Percentiles rank a stretch among this genome's conserved stretches.
Conservation (phyloP, 30 jellyfish, hydroid and myxozoan genomes). For the Aurelia aurita region DNA sequence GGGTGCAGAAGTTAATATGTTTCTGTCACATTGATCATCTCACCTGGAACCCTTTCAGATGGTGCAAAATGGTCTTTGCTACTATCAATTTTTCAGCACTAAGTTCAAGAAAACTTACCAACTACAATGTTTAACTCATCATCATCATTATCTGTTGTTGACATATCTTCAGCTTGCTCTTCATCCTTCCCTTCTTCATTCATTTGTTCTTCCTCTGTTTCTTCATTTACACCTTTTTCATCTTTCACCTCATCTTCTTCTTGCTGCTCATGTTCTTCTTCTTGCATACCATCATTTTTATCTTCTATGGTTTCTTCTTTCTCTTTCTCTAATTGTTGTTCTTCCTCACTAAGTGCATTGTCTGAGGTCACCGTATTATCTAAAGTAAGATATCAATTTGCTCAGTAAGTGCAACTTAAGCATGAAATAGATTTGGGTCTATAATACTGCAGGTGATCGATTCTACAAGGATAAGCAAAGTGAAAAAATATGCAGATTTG, state of each 20-base stretch:
- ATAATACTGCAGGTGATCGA: too few species aligned
- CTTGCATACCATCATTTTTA: not conserved
- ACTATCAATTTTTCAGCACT: not conserved
- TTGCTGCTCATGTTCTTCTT: not conserved
- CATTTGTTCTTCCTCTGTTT: not conserved
- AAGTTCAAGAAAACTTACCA: not conserved
- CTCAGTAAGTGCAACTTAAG: too few species aligned
- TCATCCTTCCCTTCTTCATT: slow-evolving; percentile 20
- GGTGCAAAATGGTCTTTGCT: too few species aligned
- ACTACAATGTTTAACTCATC: not conserved
- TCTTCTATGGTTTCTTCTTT: not conserved
- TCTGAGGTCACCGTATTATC: too few species aligned
- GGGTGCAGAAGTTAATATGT: too few species aligned
- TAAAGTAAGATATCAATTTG: too few species aligned
- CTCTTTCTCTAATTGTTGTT: not conserved
- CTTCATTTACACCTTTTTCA: not conserved
- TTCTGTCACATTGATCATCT: too few species aligned
- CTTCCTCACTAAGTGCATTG: not conserved
- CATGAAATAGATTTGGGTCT: too few species aligned
- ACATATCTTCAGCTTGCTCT: not conserved
- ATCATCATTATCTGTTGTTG: not conserved
- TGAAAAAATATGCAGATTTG: too few species aligned
- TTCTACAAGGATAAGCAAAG: too few species aligned
- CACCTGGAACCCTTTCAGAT: too few species aligned
- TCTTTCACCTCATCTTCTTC: not conserved